phyloP scores from a whole-genome alignment of 30 jellyfish, hydroid and myxozoan species.

The Hydractinia symbiolongicarpus region DNA sequence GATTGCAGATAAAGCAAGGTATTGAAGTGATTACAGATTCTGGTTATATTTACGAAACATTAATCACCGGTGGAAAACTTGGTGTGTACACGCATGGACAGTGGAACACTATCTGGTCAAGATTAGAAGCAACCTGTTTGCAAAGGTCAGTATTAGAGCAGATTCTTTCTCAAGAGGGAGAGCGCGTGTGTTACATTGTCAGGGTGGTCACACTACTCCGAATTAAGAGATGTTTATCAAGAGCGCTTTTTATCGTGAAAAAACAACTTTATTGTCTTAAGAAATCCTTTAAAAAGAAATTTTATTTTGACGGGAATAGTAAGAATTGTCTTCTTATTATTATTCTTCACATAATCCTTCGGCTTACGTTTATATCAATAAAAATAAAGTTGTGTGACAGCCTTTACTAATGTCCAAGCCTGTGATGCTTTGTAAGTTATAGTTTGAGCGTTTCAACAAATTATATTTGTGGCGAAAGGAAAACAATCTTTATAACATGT shows the following conservation, averaged over 20 bases:
- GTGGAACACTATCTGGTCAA: conserved; percentile 67
- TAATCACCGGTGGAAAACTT: conserved; percentile 80
- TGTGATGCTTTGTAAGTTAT: too few species aligned
- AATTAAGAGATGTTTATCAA: background rate
- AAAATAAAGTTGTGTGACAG: background rate
- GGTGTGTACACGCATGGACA: conserved; percentile 89
- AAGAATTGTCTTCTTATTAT: background rate
- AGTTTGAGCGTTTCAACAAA: too few species aligned
- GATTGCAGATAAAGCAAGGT: conserved; percentile 46
- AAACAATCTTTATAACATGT: too few species aligned
- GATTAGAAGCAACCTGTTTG: conserved; percentile 55
- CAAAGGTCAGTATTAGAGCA: conserved; percentile 35
- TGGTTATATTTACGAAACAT: conserved; percentile 64
- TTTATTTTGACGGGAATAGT: background rate
- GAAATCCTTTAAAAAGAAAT: background rate
- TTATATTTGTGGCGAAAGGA: too few species aligned
- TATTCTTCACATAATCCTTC: too few species aligned
- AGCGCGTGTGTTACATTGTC: background rate
- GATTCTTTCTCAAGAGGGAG: background rate
- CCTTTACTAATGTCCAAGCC: background rate
- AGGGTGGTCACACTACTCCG: background rate
- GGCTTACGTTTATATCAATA: too few species aligned
- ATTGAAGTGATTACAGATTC: conserved; percentile 55
- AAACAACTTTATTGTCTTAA: background rate
- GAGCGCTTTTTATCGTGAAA: background rate